Base-by-base conservation (phyloP, 2,888 invertebrate species). In the Nephrocerus scutellatus region DNA sequence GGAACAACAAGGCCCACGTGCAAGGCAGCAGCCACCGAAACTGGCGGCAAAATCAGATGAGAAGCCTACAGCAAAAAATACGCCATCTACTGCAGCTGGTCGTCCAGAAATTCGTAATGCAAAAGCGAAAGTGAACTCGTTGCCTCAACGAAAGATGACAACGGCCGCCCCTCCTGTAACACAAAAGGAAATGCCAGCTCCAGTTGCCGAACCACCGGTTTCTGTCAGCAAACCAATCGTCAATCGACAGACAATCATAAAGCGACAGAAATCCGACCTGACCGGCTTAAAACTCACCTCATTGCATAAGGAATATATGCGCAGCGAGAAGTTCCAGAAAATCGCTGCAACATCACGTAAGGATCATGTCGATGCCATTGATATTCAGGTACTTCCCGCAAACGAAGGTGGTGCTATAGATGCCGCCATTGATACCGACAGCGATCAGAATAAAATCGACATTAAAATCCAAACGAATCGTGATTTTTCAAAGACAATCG, bases 181-280 rank as follows among this genome's bases (percentile, higher is more conserved):
- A 28, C 32, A 38, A 9, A 49, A 51, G 35, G 12, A 43, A 3
- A 9, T 26, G 6, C 13, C 26, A 10, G 35, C 30, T 6, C 8
- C 39, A 1, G 36, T 22, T 10, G 39, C 20, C 12, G 12, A 18
- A n/a, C 25, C 37, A 8, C 16, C 36, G 9, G 12, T 25, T 1
- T 10, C 18, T 6, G 12, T n/a, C n/a, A n/a, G 13, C 19, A 13
- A 47, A 30, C 5, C 39, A 34, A 2, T 39, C 35, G 3, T 34
- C 6, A 50, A 42, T 14, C 57, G 61, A 14, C 54, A 61, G 24
- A 53, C 58, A 2, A 54, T 52, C 6, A 65, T 66, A 6, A 68
- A 67, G 41, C 53, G 77, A 2, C 78, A 78, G 50, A 78, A 77
- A 52, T 78, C 77, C 0, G 77, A 78, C 49, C 71, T 77, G 0